These are phyloP conservation scores for Sporophila hypoxantha DNA, from an alignment of 2,113 vertebrate genomes.

Conservation along the genomic window DNA sequence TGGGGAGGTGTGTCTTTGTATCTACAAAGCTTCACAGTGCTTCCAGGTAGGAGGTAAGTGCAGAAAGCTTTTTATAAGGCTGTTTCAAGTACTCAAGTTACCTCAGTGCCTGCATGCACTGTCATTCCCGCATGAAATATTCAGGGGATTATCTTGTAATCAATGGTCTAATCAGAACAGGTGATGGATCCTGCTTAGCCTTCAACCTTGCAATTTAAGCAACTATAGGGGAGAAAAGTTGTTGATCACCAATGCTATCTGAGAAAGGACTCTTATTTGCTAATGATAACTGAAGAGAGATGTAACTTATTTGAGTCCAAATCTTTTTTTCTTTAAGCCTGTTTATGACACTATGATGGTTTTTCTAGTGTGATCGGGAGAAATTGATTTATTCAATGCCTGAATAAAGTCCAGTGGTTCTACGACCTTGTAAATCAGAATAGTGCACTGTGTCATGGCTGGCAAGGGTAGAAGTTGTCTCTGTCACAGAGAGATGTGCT, in stretches of 20 bases:
- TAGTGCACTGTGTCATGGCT: accelerated
- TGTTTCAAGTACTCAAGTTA: constrained; percentile 47
- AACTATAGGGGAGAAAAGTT: not conserved
- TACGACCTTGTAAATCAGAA: not conserved
- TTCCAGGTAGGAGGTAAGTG: constrained; percentile 19
- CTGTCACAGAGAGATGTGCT: not conserved
- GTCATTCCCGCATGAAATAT: constrained; percentile 62
- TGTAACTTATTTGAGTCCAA: not conserved
- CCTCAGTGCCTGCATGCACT: constrained; percentile 10
- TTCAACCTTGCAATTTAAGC: not conserved
- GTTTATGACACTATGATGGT: not conserved
- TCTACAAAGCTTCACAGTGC: not conserved
- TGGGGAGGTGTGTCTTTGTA: not conserved
- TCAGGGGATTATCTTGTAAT: constrained; percentile 65
- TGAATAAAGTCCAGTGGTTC: not conserved
- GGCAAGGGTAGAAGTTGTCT: not conserved
- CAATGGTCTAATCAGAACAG: constrained; percentile 15
- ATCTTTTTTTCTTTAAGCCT: not conserved
- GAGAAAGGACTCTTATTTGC: not conserved
- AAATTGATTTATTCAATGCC: not conserved
- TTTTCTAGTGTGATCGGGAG: not conserved
- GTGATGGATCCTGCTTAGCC: not conserved
- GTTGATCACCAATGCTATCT: not conserved
- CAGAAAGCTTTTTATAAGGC: constrained; percentile 15
- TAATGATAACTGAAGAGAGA: not conserved